Evolutionary conservation across 2,797 vertebrate genomes (phyloP).

Genomic region (Acipenser oxyrinchus): DNA sequence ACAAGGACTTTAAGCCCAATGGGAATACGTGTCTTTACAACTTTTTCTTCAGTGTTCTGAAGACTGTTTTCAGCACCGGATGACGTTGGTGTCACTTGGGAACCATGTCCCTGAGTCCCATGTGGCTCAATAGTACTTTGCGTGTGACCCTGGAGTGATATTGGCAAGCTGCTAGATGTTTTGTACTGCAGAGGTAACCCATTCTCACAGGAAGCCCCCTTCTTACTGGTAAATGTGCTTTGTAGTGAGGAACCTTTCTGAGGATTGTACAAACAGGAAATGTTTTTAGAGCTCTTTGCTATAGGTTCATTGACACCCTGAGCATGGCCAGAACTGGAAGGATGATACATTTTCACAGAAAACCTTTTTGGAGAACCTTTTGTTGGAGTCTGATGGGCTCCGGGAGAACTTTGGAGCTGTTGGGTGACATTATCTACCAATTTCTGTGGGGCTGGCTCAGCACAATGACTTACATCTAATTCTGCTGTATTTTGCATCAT

Average conservation of each 20-base stretch:
- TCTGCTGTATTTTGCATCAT: slow-evolving; percentile 56
- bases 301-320: slow-evolving; percentile 43
- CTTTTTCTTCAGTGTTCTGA: slow-evolving; percentile 55
- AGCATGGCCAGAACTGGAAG: slow-evolving; percentile 51
- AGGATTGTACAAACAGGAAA: slow-evolving; percentile 44
- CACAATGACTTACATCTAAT: slow-evolving; percentile 52
- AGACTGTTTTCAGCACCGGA: slow-evolving; percentile 35
- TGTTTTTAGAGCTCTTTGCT: slow-evolving; percentile 55
- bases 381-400: slow-evolving; percentile 44
- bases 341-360: slow-evolving; percentile 59
- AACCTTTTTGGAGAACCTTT: slow-evolving; percentile 62
- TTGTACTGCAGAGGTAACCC: slow-evolving; percentile 48
- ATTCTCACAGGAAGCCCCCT: slow-evolving; percentile 42
- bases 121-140: slow-evolving; percentile 44
- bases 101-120: slow-evolving; percentile 51
- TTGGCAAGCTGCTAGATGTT: slow-evolving; percentile 40
- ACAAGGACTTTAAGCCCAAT: slow-evolving; percentile 75
- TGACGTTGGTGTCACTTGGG: slow-evolving; percentile 36
- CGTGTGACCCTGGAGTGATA: slow-evolving; percentile 42
- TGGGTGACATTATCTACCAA: slow-evolving; percentile 58
- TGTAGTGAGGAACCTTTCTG: slow-evolving; percentile 52
- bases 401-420: slow-evolving; percentile 48
- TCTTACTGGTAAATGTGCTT: slow-evolving; percentile 47
- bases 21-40: slow-evolving; percentile 68
- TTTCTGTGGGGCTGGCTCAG: slow-evolving; percentile 57